These are phyloP conservation scores for Cygnus atratus DNA, from an alignment of 2,113 vertebrate genomes.

Conservation along the genomic window DNA sequence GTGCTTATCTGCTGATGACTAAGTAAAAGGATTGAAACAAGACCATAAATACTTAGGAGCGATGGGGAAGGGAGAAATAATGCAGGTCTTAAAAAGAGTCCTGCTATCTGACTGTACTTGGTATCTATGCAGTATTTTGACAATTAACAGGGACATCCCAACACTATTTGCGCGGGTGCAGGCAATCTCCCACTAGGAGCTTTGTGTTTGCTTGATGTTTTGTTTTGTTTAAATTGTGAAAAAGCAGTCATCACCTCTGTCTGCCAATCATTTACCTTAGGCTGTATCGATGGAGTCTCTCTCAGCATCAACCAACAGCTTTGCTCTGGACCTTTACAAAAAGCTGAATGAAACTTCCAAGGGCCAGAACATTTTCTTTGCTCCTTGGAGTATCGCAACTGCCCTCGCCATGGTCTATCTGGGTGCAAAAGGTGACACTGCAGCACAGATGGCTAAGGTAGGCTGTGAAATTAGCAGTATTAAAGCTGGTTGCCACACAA, in stretches of 20 bases:
- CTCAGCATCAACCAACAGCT: slow-evolving; percentile 77
- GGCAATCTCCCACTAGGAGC: neutral
- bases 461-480: neutral
- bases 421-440: slow-evolving; percentile 83
- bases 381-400: slow-evolving; percentile 86
- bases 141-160: neutral
- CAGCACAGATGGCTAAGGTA: slow-evolving; percentile 86
- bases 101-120: neutral
- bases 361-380: slow-evolving; percentile 82
- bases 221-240: neutral
- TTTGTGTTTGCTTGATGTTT: neutral
- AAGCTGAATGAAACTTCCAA: slow-evolving; percentile 71
- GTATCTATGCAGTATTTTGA: neutral
- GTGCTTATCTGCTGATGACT: neutral
- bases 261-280: neutral
- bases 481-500: neutral
- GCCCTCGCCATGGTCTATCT: slow-evolving; percentile 87
- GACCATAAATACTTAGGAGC: neutral
- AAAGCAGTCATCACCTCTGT: neutral
- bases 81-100: neutral
- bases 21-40: neutral
- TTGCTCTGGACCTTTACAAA: slow-evolving; percentile 84
- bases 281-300: slow-evolving; percentile 77
- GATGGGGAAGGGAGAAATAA: neutral
- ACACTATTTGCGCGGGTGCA: neutral